phyloP scores from a whole-genome alignment of 1,140 invertebrate genomes.

The Eurosta solidaginis region DNA sequence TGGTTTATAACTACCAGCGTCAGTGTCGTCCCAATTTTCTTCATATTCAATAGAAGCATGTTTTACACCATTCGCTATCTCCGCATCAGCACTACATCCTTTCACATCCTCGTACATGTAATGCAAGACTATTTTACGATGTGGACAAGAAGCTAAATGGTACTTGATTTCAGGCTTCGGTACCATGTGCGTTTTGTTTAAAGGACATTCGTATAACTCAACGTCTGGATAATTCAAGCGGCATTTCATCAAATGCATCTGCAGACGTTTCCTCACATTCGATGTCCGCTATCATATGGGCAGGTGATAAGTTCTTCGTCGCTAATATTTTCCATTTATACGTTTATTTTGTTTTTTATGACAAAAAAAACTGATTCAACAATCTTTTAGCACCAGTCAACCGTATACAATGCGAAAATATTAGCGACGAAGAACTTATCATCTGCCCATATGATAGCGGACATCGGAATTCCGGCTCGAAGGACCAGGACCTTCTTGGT shows the following conservation, averaged over 20 bases:
- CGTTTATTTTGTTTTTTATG: background rate
- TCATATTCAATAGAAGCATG: slow-evolving; percentile 29
- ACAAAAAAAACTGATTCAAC: no score
- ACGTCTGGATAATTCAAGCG: slow-evolving; percentile 28
- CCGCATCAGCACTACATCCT: background rate
- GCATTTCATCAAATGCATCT: slow-evolving; percentile 30
- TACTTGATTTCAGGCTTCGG: slow-evolving; percentile 10
- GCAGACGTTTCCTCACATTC: slow-evolving; percentile 27
- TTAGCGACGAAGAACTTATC: slow-evolving; percentile 3
- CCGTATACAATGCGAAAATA: no score
- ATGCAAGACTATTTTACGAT: slow-evolving; percentile 30
- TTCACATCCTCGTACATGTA: slow-evolving; percentile 31
- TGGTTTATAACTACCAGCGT: slow-evolving; percentile 24
- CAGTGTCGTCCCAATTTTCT: slow-evolving; percentile 33
- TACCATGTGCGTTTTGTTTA: slow-evolving; percentile 30
- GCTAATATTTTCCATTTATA: background rate
- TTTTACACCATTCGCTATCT: background rate
- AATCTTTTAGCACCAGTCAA: no score
- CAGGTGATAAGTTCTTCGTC: slow-evolving; percentile 25
- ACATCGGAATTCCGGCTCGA: no score
- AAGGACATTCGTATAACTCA: slow-evolving; percentile 30
- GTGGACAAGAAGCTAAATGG: slow-evolving; percentile 28
- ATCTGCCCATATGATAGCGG: slow-evolving; percentile 26
- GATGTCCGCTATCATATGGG: slow-evolving; percentile 25
- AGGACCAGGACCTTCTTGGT: no score